A percentile compares a stretch with the other conserved stretches of the same genome.
phyloP scores from a whole-genome alignment of 2,797 vertebrate species.

The Trichosurus vulpecula region DNA sequence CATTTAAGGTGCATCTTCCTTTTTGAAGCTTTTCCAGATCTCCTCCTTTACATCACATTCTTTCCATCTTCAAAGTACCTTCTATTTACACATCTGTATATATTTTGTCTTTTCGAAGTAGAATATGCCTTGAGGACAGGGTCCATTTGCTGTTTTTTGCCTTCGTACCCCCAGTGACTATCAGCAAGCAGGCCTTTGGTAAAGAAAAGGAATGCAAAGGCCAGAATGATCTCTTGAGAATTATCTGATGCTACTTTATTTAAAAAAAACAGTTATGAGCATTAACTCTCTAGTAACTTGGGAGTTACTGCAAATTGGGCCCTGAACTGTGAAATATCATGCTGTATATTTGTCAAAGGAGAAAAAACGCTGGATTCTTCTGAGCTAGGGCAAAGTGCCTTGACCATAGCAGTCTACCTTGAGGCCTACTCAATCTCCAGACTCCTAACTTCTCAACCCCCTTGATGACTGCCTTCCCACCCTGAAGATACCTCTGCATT shows the following conservation, averaged over 20 bases:
- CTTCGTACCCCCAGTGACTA: neutral
- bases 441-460: neutral
- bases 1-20: neutral
- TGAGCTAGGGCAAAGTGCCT: neutral
- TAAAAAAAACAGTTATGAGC: neutral
- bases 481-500: neutral
- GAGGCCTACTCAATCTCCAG: neutral
- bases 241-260: neutral
- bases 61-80: neutral
- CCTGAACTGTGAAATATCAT: neutral
- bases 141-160: neutral
- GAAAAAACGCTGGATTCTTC: neutral
- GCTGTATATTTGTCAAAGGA: neutral
- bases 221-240: neutral
- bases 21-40: neutral
- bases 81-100: neutral
- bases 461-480: neutral
- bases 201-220: neutral
- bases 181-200: neutral
- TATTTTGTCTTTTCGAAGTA: neutral
- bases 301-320: neutral
- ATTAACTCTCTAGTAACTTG: neutral
- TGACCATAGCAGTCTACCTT: neutral
- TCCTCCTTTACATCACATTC: neutral
- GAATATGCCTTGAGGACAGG: neutral